These are phyloP conservation scores for Raja brachyura DNA, from an alignment of 2,113 vertebrate genomes.

Conservation along the genomic window DNA sequence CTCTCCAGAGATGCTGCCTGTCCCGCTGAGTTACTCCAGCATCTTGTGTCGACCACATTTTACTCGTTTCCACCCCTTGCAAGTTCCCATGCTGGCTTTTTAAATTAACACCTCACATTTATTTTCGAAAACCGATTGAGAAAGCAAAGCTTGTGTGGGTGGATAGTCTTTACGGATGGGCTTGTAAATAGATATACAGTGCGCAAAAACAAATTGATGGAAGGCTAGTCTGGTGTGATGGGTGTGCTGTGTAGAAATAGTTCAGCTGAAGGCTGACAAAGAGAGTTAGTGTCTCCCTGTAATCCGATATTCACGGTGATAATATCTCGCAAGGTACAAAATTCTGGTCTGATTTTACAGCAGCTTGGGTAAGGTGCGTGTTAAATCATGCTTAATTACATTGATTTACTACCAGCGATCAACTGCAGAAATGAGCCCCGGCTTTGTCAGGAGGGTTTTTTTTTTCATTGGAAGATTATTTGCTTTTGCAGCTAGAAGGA, in stretches of 20 bases:
- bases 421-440: background rate
- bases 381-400: background rate
- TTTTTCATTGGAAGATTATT: background rate
- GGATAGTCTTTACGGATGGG: background rate
- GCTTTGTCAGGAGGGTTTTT: background rate
- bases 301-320: background rate
- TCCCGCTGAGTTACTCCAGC: no score
- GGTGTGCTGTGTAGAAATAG: background rate
- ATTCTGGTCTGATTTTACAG: background rate
- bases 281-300: slow-evolving; percentile 14
- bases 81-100: background rate
- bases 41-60: background rate
- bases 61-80: background rate
- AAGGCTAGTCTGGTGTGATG: background rate
- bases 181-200: background rate
- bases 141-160: background rate
- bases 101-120: background rate
- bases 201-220: background rate
- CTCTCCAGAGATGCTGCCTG: no score
- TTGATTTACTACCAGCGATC: background rate
- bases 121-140: background rate
- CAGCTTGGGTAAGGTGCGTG: no score
- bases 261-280: slow-evolving; percentile 16
- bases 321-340: background rate
- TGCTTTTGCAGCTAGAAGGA: background rate